Conservation (phyloP, 2,888 invertebrate genomes). For the Eurois occulta region DNA sequence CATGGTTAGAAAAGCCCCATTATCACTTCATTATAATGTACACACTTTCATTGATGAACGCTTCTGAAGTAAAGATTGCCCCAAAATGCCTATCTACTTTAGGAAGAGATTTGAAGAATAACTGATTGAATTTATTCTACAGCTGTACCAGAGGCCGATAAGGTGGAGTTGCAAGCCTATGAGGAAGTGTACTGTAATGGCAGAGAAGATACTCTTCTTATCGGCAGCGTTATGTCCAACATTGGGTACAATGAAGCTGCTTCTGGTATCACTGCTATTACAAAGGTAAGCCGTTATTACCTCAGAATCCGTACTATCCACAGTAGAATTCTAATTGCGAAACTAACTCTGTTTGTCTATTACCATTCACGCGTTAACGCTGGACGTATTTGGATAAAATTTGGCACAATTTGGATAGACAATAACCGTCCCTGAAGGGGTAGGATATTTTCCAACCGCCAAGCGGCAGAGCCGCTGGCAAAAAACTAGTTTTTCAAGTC, state of each 20-base stretch:
- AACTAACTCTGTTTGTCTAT: not conserved
- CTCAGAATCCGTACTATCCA: not conserved
- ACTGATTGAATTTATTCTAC: slow-evolving; percentile 2
- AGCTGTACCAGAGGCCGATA: slow-evolving; percentile 90
- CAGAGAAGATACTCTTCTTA: slow-evolving; percentile 89
- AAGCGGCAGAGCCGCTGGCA: not conserved
- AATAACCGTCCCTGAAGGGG: not conserved
- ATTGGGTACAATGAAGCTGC: slow-evolving; percentile 80
- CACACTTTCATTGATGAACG: not conserved
- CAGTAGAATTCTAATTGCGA: not conserved
- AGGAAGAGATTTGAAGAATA: not conserved
- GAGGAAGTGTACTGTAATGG: slow-evolving; percentile 88
- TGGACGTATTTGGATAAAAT: not conserved
- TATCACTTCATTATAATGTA: no score
- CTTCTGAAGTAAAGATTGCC: not conserved
- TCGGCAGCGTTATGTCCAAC: slow-evolving; percentile 85
- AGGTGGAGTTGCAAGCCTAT: slow-evolving; percentile 91
- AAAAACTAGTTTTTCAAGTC: not conserved
- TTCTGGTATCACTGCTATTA: slow-evolving; percentile 88
- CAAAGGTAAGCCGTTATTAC: slow-evolving; percentile 82
- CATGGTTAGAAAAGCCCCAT: not conserved
- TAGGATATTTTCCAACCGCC: not conserved
- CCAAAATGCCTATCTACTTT: not conserved
- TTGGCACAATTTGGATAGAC: not conserved
- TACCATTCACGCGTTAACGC: not conserved